A percentile compares a stretch with the other conserved stretches of the same genome.
Conservation (phyloP, 2,113 vertebrate genomes). For the Dicrurus megarhynchus region DNA sequence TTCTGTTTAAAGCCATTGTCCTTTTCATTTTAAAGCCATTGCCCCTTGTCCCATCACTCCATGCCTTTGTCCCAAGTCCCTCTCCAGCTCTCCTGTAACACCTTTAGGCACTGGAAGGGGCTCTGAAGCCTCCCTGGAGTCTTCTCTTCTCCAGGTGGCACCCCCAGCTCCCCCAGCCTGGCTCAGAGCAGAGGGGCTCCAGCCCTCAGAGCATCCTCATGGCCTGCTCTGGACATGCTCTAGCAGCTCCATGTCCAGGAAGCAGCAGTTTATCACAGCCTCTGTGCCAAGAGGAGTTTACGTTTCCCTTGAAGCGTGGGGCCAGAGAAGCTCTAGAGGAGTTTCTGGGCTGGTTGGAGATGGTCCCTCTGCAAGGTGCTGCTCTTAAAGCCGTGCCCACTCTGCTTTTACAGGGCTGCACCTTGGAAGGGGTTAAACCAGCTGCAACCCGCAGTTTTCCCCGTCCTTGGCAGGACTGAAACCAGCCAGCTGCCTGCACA, state of each 20-base stretch:
- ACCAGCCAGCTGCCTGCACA: background rate
- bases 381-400: background rate
- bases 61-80: background rate
- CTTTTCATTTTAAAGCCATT: background rate
- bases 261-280: background rate
- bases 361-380: background rate
- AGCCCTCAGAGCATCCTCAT: background rate
- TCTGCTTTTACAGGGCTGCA: background rate
- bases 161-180: background rate
- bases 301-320: rapidly evolving
- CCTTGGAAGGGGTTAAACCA: background rate
- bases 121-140: background rate
- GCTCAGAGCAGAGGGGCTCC: background rate
- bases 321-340: background rate
- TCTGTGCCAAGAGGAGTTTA: background rate
- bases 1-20: background rate
- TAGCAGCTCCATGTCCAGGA: background rate
- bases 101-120: background rate
- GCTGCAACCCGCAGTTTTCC: background rate
- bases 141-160: background rate
- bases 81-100: background rate
- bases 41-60: background rate
- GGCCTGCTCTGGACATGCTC: background rate
- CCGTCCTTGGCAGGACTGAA: background rate
- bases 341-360: background rate